A percentile compares a stretch with the other conserved stretches of the same genome.
These are phyloP conservation scores for Peromyscus aztecus DNA, from an alignment of 2,797 vertebrate species.

Conservation along the genomic window DNA sequence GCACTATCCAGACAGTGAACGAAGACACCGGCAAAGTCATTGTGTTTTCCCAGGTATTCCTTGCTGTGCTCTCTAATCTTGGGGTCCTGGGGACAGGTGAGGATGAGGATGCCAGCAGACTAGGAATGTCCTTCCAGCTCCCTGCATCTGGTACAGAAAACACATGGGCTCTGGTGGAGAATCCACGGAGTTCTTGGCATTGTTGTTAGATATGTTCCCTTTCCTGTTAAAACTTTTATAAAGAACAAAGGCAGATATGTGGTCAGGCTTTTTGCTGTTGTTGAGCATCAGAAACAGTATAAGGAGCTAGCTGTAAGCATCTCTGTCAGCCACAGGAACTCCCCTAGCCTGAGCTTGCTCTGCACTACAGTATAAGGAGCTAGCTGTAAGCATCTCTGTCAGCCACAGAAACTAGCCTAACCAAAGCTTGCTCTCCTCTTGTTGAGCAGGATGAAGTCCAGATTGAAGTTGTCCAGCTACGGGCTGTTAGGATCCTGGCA, in stretches of 20 bases:
- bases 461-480: conserved; percentile 87
- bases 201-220: conserved; percentile 17
- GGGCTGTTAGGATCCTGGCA: conserved; percentile 86
- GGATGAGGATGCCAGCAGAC: neutral
- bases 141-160: neutral
- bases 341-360: neutral
- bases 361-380: neutral
- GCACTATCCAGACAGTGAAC: conserved; percentile 83
- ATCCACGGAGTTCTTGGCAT: neutral
- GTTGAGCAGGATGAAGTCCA: conserved; percentile 86
- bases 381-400: conserved; percentile 17
- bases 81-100: neutral
- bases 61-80: neutral
- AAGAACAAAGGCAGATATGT: neutral
- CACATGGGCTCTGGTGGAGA: neutral
- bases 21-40: conserved; percentile 86
- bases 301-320: neutral
- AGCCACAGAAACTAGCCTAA: neutral
- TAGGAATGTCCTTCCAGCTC: neutral
- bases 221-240: conserved; percentile 8
- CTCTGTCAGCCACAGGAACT: neutral
- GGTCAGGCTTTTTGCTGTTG: neutral
- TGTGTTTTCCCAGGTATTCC: conserved; percentile 85
- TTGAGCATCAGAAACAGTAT: neutral
- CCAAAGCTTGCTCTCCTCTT: neutral